Evolutionary conservation across 2,888 invertebrate genomes (phyloP), one percentile per base, ranked within the genome.

Genomic region (Plemyria rubiginata): DNA sequence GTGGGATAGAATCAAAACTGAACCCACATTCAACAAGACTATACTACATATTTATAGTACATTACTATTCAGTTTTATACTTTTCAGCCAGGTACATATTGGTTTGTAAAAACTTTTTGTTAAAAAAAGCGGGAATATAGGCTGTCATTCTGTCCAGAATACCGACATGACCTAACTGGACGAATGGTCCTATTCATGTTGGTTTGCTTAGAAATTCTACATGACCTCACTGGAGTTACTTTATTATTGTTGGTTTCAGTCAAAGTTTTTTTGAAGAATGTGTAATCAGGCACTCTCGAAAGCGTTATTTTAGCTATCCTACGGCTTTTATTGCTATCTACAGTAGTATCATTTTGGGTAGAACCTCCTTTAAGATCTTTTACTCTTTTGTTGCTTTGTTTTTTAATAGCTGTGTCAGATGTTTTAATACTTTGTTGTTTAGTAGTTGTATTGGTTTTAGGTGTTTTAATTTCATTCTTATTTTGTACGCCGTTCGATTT

Each of bases 81-180:
- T 32, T 1, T 32, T 32, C 36, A 11, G 11, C 8, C 36, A 38
- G 11, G 11, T 38, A 38, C 9, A 38, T 11, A 9, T 38, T 11
- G 3, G 36, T 8, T 7, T 4, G 36, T 38, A 1, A n/a, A n/a
- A n/a, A 16, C 45, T 45, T 13, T n/a, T n/a, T n/a, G n/a, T n/a
- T n/a, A n/a, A n/a, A n/a, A n/a, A n/a, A n/a, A 45, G 2, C 45
- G 45, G 9, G 45, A 45, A 16, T 45, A 45, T 13, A 12, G 48
- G 49, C 51, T 53, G 36, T 28, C 43, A 9, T 66, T 67, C 61
- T 45, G 63, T 66, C 70, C 32, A 60, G 65, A 38, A 58, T 68
- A 15, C 40, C 75, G 65, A 71, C 75, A 79, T 3, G 74, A 69
- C 50, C 75, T 71, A 3, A 77, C 13, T 9, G 71, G 68, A 4